These are phyloP conservation scores for Silurus meridionalis DNA, from an alignment of 2,113 vertebrate genomes.

Conservation along the genomic window DNA sequence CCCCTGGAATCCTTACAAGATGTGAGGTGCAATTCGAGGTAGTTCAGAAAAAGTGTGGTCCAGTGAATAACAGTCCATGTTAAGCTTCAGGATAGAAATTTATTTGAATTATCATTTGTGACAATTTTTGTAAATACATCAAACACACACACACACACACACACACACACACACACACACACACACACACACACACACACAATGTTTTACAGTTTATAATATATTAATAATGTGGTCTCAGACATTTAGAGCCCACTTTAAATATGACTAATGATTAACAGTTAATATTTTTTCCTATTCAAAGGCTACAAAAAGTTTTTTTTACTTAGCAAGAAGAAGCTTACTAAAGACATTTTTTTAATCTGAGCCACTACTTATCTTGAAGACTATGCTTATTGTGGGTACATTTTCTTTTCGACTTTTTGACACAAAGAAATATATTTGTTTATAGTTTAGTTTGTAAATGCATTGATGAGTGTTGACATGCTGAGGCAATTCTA, in stretches of 20 bases:
- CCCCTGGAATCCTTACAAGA: conserved; percentile 36
- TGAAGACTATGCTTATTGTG: too few relatives aligned
- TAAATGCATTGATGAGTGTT: background rate
- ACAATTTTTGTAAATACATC: conserved; percentile 55
- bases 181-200: background rate
- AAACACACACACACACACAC: conserved; percentile 39
- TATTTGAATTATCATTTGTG: conserved; percentile 61
- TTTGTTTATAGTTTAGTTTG: background rate
- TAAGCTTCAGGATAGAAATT: conserved; percentile 63
- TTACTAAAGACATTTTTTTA: too few relatives aligned
- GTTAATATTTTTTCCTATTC: too few relatives aligned
- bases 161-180: background rate
- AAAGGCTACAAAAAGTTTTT: too few relatives aligned
- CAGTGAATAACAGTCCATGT: conserved; percentile 54
- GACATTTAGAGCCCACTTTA: too few relatives aligned
- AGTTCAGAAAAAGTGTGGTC: conserved; percentile 57
- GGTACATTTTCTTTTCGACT: too few relatives aligned
- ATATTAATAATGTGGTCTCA: too few relatives aligned
- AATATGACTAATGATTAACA: too few relatives aligned
- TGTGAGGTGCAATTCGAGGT: conserved; percentile 54
- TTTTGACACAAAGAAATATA: background rate
- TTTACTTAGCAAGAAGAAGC: too few relatives aligned
- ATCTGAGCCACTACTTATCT: too few relatives aligned
- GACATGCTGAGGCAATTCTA: background rate
- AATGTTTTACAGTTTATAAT: too few relatives aligned